Evolutionary conservation across 2,797 vertebrate genomes (phyloP), one percentile per base, ranked within the genome.

Genomic region (Atherinosoma microstoma): DNA sequence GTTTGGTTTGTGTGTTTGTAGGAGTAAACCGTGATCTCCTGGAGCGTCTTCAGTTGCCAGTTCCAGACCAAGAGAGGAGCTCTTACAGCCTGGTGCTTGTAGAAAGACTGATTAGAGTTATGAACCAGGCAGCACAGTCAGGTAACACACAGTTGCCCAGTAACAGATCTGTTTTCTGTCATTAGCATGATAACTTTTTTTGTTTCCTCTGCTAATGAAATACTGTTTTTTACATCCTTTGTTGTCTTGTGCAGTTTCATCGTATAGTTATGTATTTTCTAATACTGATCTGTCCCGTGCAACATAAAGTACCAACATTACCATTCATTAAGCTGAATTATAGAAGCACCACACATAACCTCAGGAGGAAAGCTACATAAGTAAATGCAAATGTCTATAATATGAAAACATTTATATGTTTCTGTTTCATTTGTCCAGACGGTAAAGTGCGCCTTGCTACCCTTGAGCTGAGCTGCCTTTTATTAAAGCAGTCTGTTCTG

Each of bases 361-460:
- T 15, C 27, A 29, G 6, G 40, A 15, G 42, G 32, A 49, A 29
- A 22, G 30, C 3, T 8, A 10, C 18, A 59, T 1, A 59, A 35
- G 32, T 35, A 20, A 58, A 20, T 34, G 30, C 4, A 58, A 36
- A n/a, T 36, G 16, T 36, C 5, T 47, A 18, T 47, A 20, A 1
- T 10, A 49, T 8, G 20, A 49, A 49, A 10, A 49, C 42, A 12
- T 7, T 40, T 1, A 5, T 64, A 0, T 65, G 0, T 67, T 30
- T 64, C 4, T 60, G 6, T 72, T 58, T n/a, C 58, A 5, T 61
- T 70, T 83, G 58, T 83, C 2, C 78, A 99, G 98, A 99, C 73
- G 96, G 97, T 27, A 97, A 94, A 92, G 96, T 99, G 49, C 97
- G 98, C 29, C 85, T 99, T 47, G 97, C 97, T 0, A 98, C 98